These are phyloP conservation scores for Lycopodina hypogea DNA, from an alignment of 37 sponge, comb jelly and placozoan species.

Conservation along the genomic window DNA sequence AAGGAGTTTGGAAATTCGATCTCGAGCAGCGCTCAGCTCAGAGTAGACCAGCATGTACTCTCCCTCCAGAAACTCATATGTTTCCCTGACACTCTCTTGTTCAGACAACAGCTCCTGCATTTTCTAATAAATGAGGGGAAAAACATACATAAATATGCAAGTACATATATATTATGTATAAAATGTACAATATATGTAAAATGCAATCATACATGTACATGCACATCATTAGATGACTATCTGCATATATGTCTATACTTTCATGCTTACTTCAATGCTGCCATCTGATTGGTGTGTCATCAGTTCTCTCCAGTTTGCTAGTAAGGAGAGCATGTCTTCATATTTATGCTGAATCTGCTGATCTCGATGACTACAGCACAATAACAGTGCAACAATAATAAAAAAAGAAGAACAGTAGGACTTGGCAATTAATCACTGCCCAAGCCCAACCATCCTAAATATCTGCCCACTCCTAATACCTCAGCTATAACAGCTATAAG, in stretches of 20 bases:
- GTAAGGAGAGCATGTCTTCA: constrained; percentile 26
- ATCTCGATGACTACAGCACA: constrained; percentile 24
- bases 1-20: constrained; percentile 43
- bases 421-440: no score
- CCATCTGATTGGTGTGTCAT: constrained; percentile 34
- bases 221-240: background rate
- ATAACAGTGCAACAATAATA: background rate
- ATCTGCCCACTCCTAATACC: no score
- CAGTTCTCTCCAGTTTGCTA: constrained; percentile 43
- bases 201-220: background rate
- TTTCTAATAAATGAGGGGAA: background rate
- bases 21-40: constrained; percentile 61
- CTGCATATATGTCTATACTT: no score
- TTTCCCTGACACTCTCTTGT: constrained; percentile 28
- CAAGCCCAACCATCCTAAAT: no score
- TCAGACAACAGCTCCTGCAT: constrained; percentile 28
- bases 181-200: background rate
- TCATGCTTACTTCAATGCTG: constrained; percentile 12
- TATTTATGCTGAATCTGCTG: constrained; percentile 34
- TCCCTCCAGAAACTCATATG: constrained; percentile 46
- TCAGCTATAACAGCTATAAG: no score
- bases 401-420: background rate
- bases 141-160: background rate
- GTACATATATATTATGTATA: background rate
- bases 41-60: constrained; percentile 36